Evolutionary conservation across 2,888 invertebrate species (phyloP), one percentile per base, ranked within the genome.

Genomic region (Hofmannophila pseudospretella): DNA sequence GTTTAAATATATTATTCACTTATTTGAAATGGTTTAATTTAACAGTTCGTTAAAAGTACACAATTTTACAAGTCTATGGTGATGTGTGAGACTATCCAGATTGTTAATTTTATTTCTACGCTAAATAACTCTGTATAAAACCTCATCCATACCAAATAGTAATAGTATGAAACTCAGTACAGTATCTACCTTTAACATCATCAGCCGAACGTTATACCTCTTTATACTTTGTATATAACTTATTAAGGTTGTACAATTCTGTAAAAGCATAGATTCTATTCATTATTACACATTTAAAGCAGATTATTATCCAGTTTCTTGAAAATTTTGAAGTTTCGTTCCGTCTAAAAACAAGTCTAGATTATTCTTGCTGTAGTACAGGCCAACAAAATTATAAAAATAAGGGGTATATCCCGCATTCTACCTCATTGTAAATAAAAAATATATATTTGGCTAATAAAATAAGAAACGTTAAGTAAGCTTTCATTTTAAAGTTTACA

Each of bases 381-480:
- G 73, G 71, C 73, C 70, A 71, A 74, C 70, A 69, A 77, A 75
- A 72, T 72, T 66, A 59, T 58, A 51, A 66, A 57, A 67, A 65
- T 47, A 53, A 73, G 63, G 76, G 75, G 71, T 58, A 49, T 44
- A 54, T 62, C 81, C 81, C 79, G 49, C 58, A 64, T 75, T 79
- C 85, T 86, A 84, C 85, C 85, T 86, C 85, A 84, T 79, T 86
- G 82, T 85, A 84, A 62, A 81, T 84, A 81, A 58, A 55, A 61
- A 61, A 51, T 64, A 66, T 45, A 54, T 65, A 74, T 78, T 84
- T 76, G 77, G 76, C 78, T 81, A 77, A n/a, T n/a, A n/a, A 73
- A 76, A 52, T 79, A 80, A 77, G 72, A 64, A 64, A 67, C 52
- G 53, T 67, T 56, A 61, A 61, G 56, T 69, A 70, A 68, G 67